Conservation (phyloP, 2,888 invertebrate genomes). For the Nasonovia ribisnigri region DNA sequence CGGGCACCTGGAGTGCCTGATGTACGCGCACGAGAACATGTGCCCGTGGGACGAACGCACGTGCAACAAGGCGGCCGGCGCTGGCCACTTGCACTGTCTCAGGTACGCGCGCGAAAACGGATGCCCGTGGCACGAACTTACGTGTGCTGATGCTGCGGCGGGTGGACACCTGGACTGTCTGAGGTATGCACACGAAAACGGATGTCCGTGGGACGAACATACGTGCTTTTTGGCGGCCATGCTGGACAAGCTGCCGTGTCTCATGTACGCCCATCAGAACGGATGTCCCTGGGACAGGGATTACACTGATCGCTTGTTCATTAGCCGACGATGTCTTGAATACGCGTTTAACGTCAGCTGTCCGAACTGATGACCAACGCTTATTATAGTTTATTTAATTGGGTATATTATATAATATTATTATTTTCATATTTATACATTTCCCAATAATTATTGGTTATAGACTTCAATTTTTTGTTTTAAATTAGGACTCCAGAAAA, state of each 20-base stretch:
- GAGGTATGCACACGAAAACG: not conserved
- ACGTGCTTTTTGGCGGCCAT: not conserved
- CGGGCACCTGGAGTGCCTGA: not conserved
- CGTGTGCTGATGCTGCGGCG: slow-evolving; percentile 7
- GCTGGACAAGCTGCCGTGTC: not conserved
- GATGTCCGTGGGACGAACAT: not conserved
- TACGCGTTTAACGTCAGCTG: not conserved
- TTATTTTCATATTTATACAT: not conserved
- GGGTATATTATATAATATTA: not conserved
- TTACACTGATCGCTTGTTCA: not conserved
- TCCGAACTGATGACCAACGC: not conserved
- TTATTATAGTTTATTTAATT: not conserved
- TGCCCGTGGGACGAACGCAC: not conserved
- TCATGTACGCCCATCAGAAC: not conserved
- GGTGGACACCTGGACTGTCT: not conserved
- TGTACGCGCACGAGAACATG: not conserved
- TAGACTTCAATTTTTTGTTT: too few relatives aligned
- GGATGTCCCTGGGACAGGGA: slow-evolving; percentile 1
- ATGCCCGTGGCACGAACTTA: not conserved
- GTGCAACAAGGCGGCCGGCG: not conserved
- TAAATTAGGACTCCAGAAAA: too few relatives aligned
- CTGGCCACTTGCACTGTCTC: not conserved
- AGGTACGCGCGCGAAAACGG: not conserved
- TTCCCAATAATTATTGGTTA: too few relatives aligned
- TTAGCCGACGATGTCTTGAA: not conserved